phyloP scores from a whole-genome alignment of 2,113 vertebrate species.

The Talpa occidentalis region DNA sequence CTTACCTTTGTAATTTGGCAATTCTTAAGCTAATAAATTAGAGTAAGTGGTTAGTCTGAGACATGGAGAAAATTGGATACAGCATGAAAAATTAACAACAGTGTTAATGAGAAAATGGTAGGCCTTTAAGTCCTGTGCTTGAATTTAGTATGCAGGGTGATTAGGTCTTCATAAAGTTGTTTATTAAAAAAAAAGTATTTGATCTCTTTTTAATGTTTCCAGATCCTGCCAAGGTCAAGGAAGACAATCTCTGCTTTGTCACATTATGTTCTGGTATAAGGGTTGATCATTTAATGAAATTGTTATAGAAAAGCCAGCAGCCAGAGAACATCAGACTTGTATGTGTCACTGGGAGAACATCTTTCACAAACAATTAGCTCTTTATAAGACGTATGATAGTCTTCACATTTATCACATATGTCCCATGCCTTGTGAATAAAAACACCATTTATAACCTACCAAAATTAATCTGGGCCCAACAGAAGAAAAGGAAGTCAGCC shows the following conservation, averaged over 20 bases:
- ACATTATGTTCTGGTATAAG: slow-evolving; percentile 21
- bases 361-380: slow-evolving; percentile 62
- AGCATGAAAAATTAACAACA: slow-evolving; percentile 53
- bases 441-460: slow-evolving; percentile 34
- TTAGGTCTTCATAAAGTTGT: slow-evolving; percentile 67
- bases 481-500: neutral
- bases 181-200: slow-evolving; percentile 56
- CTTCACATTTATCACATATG: slow-evolving; percentile 23
- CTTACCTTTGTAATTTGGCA: neutral
- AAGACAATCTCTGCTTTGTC: neutral
- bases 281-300: slow-evolving; percentile 54
- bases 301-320: slow-evolving; percentile 5
- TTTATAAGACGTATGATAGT: slow-evolving; percentile 44
- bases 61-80: slow-evolving; percentile 66
- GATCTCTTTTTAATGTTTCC: slow-evolving; percentile 52
- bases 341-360: slow-evolving; percentile 8
- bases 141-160: slow-evolving; percentile 52
- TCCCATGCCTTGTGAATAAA: slow-evolving; percentile 16
- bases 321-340: neutral
- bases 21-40: slow-evolving; percentile 69
- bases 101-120: slow-evolving; percentile 69
- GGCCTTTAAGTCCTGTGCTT: slow-evolving; percentile 13
- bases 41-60: slow-evolving; percentile 52
- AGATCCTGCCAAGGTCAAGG: slow-evolving; percentile 43
- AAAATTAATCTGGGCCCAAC: neutral